Evolutionary conservation across 2,113 vertebrate species (phyloP), one percentile per base, ranked within the genome.

Genomic region (Platysternon megacephalum): DNA sequence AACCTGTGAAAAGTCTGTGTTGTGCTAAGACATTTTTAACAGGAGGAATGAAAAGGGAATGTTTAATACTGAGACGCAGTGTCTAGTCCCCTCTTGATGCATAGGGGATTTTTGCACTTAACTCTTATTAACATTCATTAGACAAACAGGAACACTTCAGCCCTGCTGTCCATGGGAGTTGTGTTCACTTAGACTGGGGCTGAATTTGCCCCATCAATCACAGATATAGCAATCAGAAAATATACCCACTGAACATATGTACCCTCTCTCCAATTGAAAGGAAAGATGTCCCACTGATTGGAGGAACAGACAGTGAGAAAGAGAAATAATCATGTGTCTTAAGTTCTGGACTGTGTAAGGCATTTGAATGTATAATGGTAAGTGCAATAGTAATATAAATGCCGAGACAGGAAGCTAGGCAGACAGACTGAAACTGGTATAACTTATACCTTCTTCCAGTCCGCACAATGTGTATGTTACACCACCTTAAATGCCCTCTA

Each of bases 21-120:
- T 28, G 16, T 17, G 5, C 4, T 55, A 92, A 52, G 42, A 55
- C 93, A 8, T 51, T 51, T 79, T n/a, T 82, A 68, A 91, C 35
- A 90, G 72, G 56, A 91, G 86, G 49, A 97, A 89, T 12, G 44
- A 72, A 91, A 78, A 61, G 9, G 49, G 26, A 11, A 29, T 56
- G 84, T 51, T n/a, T 78, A 82, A 52, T 95, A 81, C 65, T 58
- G 49, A 87, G 49, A 53, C 76, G 11, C 10, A 55, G 4, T 78
- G 10, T 12, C 5, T 32, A 84, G 94, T 90, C 29, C 49, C 87
- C 58, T 53, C 29, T 72, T 1, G 5, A 21, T 79, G 52, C 93
- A 86, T 79, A 81, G 19, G 55, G 82, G 86, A 93, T 44, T 49
- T 65, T 44, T 88, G 49, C 53, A 44, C n/a, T 68, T 85, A 49